phyloP scores from a whole-genome alignment of 64 coral and sea anemone genomes.

The Exaiptasia diaphana region DNA sequence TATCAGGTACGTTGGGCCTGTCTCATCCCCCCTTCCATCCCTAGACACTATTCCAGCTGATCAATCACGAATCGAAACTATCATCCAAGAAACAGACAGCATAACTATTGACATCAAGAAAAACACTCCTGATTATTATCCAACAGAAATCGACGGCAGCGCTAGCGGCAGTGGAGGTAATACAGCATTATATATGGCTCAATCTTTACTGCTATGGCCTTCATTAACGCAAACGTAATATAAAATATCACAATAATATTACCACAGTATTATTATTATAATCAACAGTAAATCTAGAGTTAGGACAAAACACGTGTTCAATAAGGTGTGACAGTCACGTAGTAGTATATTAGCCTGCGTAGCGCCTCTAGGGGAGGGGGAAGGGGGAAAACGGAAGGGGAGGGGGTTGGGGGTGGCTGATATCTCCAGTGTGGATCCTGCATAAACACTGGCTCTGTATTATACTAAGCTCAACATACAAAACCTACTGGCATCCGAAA shows the following conservation, averaged over 20 bases:
- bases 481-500: too few species aligned
- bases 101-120: background rate
- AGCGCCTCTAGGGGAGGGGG: background rate
- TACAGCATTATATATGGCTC: background rate
- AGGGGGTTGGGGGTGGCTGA: background rate
- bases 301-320: too few species aligned
- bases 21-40: background rate
- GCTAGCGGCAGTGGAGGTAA: constrained; percentile 3
- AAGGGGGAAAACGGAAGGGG: background rate
- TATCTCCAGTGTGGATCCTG: too few species aligned
- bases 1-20: background rate
- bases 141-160: background rate
- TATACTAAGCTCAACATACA: too few species aligned
- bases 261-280: too few species aligned
- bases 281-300: too few species aligned
- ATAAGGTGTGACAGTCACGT: too few species aligned
- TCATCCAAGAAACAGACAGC: background rate
- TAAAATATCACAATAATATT: too few species aligned
- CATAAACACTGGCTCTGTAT: too few species aligned
- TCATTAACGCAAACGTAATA: too few species aligned
- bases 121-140: background rate
- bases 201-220: too few species aligned
- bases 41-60: background rate
- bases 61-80: background rate
- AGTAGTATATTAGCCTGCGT: too few species aligned